phyloP scores from a whole-genome alignment of 2,888 invertebrate species.

The Stegophylla sp. region DNA sequence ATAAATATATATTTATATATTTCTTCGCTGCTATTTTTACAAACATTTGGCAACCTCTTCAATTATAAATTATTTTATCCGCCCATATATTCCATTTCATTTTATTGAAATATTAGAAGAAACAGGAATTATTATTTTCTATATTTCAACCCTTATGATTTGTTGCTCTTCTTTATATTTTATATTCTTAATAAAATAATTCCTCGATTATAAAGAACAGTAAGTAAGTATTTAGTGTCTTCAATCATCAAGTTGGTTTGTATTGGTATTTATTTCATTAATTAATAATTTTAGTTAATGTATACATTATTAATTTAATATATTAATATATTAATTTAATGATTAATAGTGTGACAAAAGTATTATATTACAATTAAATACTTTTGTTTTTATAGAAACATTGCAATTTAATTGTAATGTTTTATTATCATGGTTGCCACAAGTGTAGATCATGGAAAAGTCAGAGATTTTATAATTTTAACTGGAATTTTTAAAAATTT shows the following conservation, averaged over 20 bases:
- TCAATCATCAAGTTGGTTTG: background rate
- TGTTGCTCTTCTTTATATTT: conserved; percentile 35
- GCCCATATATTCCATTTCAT: conserved; percentile 53
- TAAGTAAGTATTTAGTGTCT: conserved; percentile 49
- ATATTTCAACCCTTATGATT: conserved; percentile 24
- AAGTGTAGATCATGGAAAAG: too few relatives aligned
- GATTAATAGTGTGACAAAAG: too few relatives aligned
- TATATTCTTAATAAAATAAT: conserved; percentile 31
- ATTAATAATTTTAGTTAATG: background rate
- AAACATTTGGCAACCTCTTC: conserved; percentile 54
- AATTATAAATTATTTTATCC: conserved; percentile 55
- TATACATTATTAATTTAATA: too few relatives aligned
- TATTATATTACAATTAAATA: too few relatives aligned
- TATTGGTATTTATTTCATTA: conserved; percentile 17
- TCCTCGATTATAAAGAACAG: background rate
- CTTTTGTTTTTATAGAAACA: too few relatives aligned
- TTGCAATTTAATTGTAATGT: too few relatives aligned
- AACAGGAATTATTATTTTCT: conserved; percentile 31
- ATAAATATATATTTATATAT: conserved; percentile 57
- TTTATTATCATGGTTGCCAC: too few relatives aligned
- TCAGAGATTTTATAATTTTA: too few relatives aligned
- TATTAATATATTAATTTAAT: too few relatives aligned
- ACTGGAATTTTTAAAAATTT: too few relatives aligned
- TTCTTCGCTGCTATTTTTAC: conserved; percentile 55
- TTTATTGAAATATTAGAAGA: conserved; percentile 34